phyloP scores from a whole-genome alignment of 2,888 invertebrate species.

The Spicauda simplicius region DNA sequence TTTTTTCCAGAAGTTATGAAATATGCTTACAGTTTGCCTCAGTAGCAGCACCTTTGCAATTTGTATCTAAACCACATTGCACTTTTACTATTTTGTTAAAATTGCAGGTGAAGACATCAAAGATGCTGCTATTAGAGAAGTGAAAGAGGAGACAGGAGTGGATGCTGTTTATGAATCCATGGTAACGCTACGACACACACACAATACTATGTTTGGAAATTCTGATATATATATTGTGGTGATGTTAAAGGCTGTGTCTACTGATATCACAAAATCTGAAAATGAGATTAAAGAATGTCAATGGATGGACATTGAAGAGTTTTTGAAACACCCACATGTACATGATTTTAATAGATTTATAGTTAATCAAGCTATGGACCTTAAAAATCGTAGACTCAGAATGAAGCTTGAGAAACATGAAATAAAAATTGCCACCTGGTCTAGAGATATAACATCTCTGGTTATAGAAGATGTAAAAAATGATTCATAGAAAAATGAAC shows the following conservation, averaged over 20 bases:
- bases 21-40: too few species aligned
- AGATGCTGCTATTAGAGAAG: conserved; percentile 93
- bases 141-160: conserved; percentile 95
- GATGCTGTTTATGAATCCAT: conserved; percentile 90
- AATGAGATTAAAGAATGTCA: conserved; percentile 90
- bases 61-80: too few species aligned
- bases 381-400: conserved; percentile 85
- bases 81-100: too few species aligned
- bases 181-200: conserved; percentile 91
- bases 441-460: conserved; percentile 67
- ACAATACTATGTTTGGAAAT: conserved; percentile 90
- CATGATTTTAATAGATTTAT: conserved; percentile 89
- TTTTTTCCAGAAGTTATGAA: too few species aligned
- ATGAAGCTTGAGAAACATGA: conserved; percentile 82
- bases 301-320: conserved; percentile 94
- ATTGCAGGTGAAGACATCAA: conserved; percentile 91
- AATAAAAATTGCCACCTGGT: conserved; percentile 57
- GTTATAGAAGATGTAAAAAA: conserved; percentile 61
- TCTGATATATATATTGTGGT: conserved; percentile 95
- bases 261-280: conserved; percentile 87
- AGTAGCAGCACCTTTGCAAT: too few species aligned
- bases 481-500: background rate
- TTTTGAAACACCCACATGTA: conserved; percentile 88
- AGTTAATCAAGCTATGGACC: conserved; percentile 87
- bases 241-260: conserved; percentile 87